Conservation (phyloP, 2,113 vertebrate species). For the Pomatorhinus ruficollis region DNA sequence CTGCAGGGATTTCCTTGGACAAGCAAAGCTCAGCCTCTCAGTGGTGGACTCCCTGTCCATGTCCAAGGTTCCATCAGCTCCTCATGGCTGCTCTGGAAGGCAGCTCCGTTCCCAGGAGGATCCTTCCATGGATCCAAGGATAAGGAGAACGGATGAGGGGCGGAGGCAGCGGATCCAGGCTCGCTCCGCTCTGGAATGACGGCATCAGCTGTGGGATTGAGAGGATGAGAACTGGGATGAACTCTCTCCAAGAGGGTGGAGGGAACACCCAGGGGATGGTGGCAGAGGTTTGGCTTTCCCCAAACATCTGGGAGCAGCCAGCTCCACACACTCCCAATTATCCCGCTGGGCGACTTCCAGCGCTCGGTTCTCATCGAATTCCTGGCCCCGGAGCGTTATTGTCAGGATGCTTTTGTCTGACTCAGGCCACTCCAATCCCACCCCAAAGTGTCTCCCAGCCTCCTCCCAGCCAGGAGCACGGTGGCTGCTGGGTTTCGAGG, state of each 20-base stretch:
- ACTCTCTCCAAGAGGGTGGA: not conserved
- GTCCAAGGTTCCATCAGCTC: not conserved
- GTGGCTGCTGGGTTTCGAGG: not conserved
- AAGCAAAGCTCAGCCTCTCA: not conserved
- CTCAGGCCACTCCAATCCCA: conserved; percentile 5
- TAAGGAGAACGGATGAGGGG: not conserved
- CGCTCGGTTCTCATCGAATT: not conserved
- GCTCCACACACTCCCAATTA: not conserved
- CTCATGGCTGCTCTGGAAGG: not conserved
- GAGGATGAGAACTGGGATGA: not conserved
- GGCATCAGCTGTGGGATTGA: not conserved
- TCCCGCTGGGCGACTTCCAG: not conserved
- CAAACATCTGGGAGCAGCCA: not conserved
- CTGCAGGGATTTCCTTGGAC: not conserved
- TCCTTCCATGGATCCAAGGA: not conserved
- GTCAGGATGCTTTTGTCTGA: conserved; percentile 21
- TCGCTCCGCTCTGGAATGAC: not conserved
- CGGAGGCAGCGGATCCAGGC: not conserved
- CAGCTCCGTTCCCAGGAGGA: not conserved
- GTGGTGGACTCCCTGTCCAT: accelerated
- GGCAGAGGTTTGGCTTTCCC: conserved; percentile 10
- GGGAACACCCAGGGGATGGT: not conserved
- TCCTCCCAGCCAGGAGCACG: not conserved
- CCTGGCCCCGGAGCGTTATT: not conserved
- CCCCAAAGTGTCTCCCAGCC: not conserved